Percentiles rank a stretch among this genome's conserved stretches.
Evolutionary conservation across 1,140 invertebrate species (phyloP).

Genomic region (Leptonema lineaticorne): DNA sequence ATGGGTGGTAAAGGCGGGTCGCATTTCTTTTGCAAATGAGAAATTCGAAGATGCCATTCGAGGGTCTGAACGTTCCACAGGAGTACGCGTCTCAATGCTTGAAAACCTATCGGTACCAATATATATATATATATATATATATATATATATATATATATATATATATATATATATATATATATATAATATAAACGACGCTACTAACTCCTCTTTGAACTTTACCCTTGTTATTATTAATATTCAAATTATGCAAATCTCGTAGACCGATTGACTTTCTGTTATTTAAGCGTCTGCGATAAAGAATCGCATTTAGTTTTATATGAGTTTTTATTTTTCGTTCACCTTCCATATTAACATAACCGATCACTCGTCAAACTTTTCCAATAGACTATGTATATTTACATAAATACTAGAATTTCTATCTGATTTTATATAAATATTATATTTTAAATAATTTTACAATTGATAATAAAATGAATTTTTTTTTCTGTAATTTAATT

Average conservation of each 20-base stretch:
- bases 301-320: too few relatives aligned
- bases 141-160: too few relatives aligned
- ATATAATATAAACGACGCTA: too few relatives aligned
- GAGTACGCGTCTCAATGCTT: neutral
- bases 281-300: neutral
- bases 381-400: constrained; percentile 34
- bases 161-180: too few relatives aligned
- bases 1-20: too few relatives aligned
- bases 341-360: neutral
- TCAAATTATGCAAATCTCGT: constrained; percentile 19
- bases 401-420: too few relatives aligned
- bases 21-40: constrained; percentile 43
- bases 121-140: too few relatives aligned
- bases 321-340: neutral
- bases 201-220: neutral
- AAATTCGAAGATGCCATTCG: constrained; percentile 41
- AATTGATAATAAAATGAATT: too few relatives aligned
- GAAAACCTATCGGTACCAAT: neutral
- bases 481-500: too few relatives aligned
- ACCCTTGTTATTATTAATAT: constrained; percentile 13
- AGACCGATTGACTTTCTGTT: neutral
- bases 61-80: neutral
- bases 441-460: too few relatives aligned
- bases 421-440: too few relatives aligned
- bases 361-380: neutral